Conservation (phyloP, 2,113 vertebrate genomes). For the Anarrhichthys ocellatus region DNA sequence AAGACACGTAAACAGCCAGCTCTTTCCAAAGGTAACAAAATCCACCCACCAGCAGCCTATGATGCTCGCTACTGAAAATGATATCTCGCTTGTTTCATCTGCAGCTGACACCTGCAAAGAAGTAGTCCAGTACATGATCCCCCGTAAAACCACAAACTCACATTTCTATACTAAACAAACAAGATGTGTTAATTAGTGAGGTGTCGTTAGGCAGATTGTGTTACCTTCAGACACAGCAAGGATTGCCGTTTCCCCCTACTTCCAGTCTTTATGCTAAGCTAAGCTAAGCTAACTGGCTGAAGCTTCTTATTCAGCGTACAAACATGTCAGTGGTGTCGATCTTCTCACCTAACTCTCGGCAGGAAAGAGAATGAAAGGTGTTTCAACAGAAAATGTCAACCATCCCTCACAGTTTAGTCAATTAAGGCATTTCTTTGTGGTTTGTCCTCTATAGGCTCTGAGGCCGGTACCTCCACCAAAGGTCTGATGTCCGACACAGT, state of each 20-base stretch:
- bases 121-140: neutral
- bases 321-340: neutral
- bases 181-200: neutral
- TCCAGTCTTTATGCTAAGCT: neutral
- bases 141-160: no score
- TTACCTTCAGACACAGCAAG: neutral
- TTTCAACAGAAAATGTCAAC: neutral
- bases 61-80: no score
- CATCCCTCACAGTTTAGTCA: neutral
- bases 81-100: no score
- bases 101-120: neutral
- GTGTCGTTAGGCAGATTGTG: no score
- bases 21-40: no score
- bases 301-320: neutral
- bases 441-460: constrained; percentile 70
- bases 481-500: constrained; percentile 61
- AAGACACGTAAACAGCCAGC: no score
- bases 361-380: neutral
- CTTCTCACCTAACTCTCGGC: neutral
- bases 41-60: no score
- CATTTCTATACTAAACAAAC: neutral
- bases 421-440: neutral
- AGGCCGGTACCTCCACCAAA: constrained; percentile 74
- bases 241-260: neutral
- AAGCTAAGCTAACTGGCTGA: neutral